Percentiles rank a stretch among this genome's conserved stretches.
Evolutionary conservation across 2,888 invertebrate genomes (phyloP).

Genomic region (Mesochorus sp.): DNA sequence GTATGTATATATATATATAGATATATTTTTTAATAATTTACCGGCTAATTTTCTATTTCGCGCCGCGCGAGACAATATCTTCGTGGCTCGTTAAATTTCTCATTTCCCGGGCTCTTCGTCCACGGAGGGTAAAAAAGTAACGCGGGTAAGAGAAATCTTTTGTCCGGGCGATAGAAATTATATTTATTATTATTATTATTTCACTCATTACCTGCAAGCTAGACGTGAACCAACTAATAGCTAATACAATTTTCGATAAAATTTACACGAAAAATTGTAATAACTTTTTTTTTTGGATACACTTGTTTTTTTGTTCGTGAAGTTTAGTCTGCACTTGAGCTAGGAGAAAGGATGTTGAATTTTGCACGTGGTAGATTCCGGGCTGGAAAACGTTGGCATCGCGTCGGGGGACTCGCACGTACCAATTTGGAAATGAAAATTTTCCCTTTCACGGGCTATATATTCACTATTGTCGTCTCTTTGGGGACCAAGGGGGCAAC

Average conservation of each 20-base stretch:
- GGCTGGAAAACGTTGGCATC: constrained; percentile 43
- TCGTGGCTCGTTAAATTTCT: constrained; percentile 55
- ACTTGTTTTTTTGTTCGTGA: not conserved
- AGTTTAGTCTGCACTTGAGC: too few species aligned
- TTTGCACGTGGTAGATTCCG: not conserved
- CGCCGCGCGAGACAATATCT: constrained; percentile 40
- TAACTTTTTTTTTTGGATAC: too few species aligned
- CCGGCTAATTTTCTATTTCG: constrained; percentile 58
- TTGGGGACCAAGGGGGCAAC: constrained; percentile 53
- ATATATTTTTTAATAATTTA: constrained; percentile 33
- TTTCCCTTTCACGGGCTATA: constrained; percentile 3
- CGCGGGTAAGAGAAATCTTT: not conserved
- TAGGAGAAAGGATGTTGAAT: constrained; percentile 11
- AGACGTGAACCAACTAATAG: too few species aligned
- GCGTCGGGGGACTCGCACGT: constrained; percentile 53
- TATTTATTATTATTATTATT: too few species aligned
- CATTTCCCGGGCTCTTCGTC: constrained; percentile 24
- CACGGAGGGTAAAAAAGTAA: not conserved
- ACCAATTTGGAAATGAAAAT: constrained; percentile 64
- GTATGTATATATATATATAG: too few species aligned
- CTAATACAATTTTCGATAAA: too few species aligned
- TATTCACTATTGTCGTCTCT: constrained; percentile 46
- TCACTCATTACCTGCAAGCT: too few species aligned
- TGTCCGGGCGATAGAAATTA: not conserved
- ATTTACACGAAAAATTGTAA: too few species aligned